A percentile compares a stretch with the other conserved stretches of the same genome.
Conservation (phyloP, 2,797 vertebrate species). For the Synanceia verrucosa region DNA sequence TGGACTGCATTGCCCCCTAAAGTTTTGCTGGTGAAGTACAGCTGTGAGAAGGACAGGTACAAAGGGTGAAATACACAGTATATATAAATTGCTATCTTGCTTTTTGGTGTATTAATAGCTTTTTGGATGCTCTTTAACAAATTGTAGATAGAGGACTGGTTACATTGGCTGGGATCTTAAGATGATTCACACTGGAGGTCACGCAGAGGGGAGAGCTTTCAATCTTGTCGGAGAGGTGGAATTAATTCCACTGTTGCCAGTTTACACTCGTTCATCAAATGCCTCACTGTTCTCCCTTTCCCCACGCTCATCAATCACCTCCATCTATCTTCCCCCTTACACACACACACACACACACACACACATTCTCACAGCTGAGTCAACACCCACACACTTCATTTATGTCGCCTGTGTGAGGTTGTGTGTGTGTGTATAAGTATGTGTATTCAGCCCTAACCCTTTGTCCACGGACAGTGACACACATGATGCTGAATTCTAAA, state of each 20-base stretch:
- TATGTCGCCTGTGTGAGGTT: constrained; percentile 64
- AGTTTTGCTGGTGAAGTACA: constrained; percentile 69
- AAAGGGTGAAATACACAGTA: neutral
- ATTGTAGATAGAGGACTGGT: constrained; percentile 31
- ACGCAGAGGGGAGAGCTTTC: constrained; percentile 74
- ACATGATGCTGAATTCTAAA: constrained; percentile 60
- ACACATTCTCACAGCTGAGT: constrained; percentile 81
- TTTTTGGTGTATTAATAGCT: constrained; percentile 10
- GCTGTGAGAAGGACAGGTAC: neutral
- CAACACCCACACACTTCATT: constrained; percentile 83
- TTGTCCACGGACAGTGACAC: constrained; percentile 66
- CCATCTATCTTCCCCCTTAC: constrained; percentile 62
- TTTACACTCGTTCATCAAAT: constrained; percentile 85
- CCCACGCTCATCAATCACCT: constrained; percentile 77
- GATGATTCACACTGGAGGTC: constrained; percentile 72
- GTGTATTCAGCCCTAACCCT: constrained; percentile 47
- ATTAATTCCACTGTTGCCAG: constrained; percentile 82
- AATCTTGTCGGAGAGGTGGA: constrained; percentile 78
- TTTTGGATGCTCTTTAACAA: constrained; percentile 29
- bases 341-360: constrained; percentile 40
- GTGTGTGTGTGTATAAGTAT: constrained; percentile 44
- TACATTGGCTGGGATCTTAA: constrained; percentile 32
- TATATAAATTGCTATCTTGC: neutral
- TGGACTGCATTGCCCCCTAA: constrained; percentile 79
- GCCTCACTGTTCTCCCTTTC: constrained; percentile 77